Evolutionary conservation across 1,140 invertebrate genomes (phyloP), one percentile per base, ranked within the genome.

Genomic region (Andricus grossulariae): DNA sequence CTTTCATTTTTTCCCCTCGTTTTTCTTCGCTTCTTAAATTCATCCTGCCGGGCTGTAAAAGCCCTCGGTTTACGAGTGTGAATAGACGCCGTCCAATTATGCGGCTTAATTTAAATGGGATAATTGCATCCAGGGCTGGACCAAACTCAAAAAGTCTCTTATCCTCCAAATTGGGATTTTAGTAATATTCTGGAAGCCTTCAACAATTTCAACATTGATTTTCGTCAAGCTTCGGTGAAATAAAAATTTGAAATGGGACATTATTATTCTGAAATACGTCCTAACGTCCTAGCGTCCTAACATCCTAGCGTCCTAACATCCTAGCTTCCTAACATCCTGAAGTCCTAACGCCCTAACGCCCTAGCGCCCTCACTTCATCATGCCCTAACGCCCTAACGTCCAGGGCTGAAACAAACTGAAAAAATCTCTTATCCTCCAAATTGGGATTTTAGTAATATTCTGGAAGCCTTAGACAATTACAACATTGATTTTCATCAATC

Each of bases 81-180:
- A 89, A 90, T 89, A 88, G 87, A 90, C 84, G 84, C 76, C 85
- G 88, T 88, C 88, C 87, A 90, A 89, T 89, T 89, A 89, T 85
- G 85, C 85, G 85, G 86, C 86, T 88, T 88, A 88, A 90, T 90
- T 90, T 90, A 88, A 89, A 90, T 90, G 87, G 88, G 88, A 90
- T 90, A 90, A 90, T 90, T 89, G 87, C 87, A 82, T 88, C 83
- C 80, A 75, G 79, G 71, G 74, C 71, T 80, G 81, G 77, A 82
- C 82, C 79, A 82, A 82, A 76, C 77, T 39, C 70, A 54, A n/a
- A 16, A 54, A 32, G 25, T 32, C 25, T 32, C 25, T 32, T 32
- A 32, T 32, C 25, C 25, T 32, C 25, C 25, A 32, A 32, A 32
- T 32, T 32, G 25, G 25, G 25, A 32, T 25, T 51, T 75, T 77